phyloP scores from a whole-genome alignment of 1,140 invertebrate species.

The Lepidotrigona ventralis region DNA sequence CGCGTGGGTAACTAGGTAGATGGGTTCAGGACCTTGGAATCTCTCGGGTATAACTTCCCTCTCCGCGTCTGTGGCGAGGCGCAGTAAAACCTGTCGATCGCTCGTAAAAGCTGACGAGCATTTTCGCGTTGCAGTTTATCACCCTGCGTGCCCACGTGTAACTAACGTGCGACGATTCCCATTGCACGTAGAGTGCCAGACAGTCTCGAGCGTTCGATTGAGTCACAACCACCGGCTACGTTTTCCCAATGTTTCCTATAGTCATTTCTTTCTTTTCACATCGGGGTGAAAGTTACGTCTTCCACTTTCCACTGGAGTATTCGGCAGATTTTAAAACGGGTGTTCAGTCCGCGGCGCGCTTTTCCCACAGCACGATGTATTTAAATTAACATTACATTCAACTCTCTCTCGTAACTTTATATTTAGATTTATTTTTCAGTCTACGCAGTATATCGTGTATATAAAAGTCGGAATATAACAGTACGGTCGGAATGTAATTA shows the following conservation, averaged over 20 bases:
- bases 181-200: neutral
- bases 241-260: neutral
- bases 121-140: constrained; percentile 44
- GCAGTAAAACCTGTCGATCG: constrained; percentile 37
- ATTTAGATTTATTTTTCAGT: no score
- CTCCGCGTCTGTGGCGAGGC: neutral
- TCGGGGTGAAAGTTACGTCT: no score
- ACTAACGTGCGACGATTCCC: constrained; percentile 4
- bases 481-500: no score
- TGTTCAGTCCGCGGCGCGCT: no score
- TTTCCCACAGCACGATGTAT: no score
- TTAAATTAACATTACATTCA: no score
- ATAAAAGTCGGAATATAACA: no score
- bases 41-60: constrained; percentile 1
- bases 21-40: constrained; percentile 46
- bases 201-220: neutral
- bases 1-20: constrained; percentile 54
- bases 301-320: no score
- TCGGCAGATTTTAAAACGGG: no score
- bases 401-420: no score
- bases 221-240: constrained; percentile 14
- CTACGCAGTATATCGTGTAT: no score
- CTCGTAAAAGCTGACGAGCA: constrained; percentile 41
- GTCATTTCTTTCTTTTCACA: no score
- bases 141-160: neutral